Evolutionary conservation across 2,888 invertebrate species (phyloP).

Genomic region (Drosophila barbarae): DNA sequence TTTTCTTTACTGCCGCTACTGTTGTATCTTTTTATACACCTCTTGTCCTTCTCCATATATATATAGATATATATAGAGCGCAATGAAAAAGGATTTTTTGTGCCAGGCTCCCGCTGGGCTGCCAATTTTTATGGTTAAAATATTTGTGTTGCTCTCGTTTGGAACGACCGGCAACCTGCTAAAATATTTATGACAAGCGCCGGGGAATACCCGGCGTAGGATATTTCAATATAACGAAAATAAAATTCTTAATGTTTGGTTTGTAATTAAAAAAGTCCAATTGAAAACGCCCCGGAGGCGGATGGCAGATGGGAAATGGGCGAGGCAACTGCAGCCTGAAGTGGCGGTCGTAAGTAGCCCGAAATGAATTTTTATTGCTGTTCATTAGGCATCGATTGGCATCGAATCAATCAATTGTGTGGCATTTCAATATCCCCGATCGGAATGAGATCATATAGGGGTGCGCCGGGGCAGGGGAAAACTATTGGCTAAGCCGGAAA

Average conservation of each 20-base stretch:
- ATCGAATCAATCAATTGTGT: slow-evolving; percentile 44
- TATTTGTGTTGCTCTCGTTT: slow-evolving; percentile 34
- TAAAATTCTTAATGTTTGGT: slow-evolving; percentile 34
- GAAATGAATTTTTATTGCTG: slow-evolving; percentile 44
- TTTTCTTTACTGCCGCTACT: slow-evolving; percentile 56
- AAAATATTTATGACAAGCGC: slow-evolving; percentile 72
- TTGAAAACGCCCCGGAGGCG: slow-evolving; percentile 21
- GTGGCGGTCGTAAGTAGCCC: slow-evolving; percentile 28
- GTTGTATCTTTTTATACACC: slow-evolving; percentile 32
- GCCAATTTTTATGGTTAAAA: slow-evolving; percentile 63
- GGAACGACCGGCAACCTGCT: slow-evolving; percentile 39
- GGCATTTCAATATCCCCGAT: slow-evolving; percentile 22
- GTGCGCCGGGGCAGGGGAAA: slow-evolving; percentile 11
- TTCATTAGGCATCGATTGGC: slow-evolving; percentile 44
- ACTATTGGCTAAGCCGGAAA: slow-evolving; percentile 7
- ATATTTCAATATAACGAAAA: slow-evolving; percentile 65
- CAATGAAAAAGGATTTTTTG: slow-evolving; percentile 69
- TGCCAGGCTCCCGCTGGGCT: slow-evolving; percentile 43
- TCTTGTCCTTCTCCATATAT: neutral
- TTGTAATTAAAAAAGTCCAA: slow-evolving; percentile 42
- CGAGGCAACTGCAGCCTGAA: neutral
- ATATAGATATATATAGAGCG: neutral
- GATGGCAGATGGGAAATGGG: neutral
- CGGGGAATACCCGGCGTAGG: slow-evolving; percentile 37
- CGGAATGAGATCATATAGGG: slow-evolving; percentile 51